Percentiles rank a stretch among this genome's conserved stretches.
These are phyloP conservation scores for Lepilemur ruficaudatus DNA, from an alignment of 2,797 vertebrate species.

Conservation along the genomic window DNA sequence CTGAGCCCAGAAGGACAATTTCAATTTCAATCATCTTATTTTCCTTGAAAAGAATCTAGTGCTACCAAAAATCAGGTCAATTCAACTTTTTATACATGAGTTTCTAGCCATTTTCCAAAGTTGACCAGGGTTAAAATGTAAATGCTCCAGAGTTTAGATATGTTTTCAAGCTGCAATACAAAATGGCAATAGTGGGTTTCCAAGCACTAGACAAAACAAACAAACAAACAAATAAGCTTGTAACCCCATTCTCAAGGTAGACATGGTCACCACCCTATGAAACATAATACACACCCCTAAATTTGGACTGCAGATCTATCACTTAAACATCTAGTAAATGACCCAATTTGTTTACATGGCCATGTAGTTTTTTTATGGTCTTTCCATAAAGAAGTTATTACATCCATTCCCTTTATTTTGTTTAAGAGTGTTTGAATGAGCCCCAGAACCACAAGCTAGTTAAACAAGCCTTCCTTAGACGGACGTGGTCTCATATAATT, in stretches of 20 bases:
- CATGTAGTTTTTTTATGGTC: conserved; percentile 84
- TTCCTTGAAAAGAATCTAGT: conserved; percentile 68
- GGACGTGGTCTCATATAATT: conserved; percentile 83
- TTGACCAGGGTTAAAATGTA: not conserved
- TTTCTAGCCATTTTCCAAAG: conserved; percentile 20
- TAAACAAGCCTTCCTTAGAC: conserved; percentile 82
- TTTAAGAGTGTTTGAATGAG: conserved; percentile 83
- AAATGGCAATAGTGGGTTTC: conserved; percentile 25
- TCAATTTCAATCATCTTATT: conserved; percentile 68
- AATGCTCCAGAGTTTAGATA: not conserved
- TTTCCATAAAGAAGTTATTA: conserved; percentile 87
- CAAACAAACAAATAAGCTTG: conserved; percentile 54
- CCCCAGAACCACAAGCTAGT: conserved; percentile 84
- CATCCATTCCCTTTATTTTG: conserved; percentile 85
- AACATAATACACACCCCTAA: conserved; percentile 77
- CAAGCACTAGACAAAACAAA: conserved; percentile 42
- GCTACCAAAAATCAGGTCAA: conserved; percentile 65
- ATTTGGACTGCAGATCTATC: conserved; percentile 79
- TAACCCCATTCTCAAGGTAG: conserved; percentile 65
- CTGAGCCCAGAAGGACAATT: conserved; percentile 79
- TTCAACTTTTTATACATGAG: conserved; percentile 17
- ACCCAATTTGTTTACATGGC: conserved; percentile 86
- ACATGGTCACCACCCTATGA: conserved; percentile 73
- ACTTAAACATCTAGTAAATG: conserved; percentile 84
- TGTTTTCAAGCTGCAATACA: not conserved